Conservation (phyloP, 1,140 invertebrate species). For the Drosophila punjabiensis region DNA sequence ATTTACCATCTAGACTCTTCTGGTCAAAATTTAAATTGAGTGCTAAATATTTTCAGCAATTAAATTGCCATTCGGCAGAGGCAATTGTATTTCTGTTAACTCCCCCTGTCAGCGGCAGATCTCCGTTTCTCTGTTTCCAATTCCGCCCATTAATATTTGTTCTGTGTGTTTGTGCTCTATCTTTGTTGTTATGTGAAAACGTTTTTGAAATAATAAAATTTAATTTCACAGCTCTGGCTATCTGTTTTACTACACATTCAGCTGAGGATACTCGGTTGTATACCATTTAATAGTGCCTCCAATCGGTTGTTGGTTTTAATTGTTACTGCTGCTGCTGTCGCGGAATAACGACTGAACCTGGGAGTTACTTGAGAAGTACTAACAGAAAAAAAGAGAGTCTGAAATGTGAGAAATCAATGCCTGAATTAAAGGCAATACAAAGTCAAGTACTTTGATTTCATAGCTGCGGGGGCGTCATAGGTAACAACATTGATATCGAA, state of each 20-base stretch:
- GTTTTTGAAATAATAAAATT: constrained; percentile 61
- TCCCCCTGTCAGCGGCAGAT: constrained; percentile 35
- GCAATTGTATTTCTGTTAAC: constrained; percentile 19
- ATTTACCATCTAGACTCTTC: constrained; percentile 1
- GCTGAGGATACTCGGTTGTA: constrained; percentile 13
- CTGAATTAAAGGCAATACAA: constrained; percentile 37
- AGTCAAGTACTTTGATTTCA: constrained; percentile 44
- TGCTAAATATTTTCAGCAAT: constrained; percentile 39
- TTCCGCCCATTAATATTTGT: constrained; percentile 30
- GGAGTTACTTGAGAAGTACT: constrained; percentile 5
- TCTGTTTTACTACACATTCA: constrained; percentile 59
- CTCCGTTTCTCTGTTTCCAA: constrained; percentile 1
- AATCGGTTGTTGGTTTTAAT: constrained; percentile 73
- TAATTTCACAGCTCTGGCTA: constrained; percentile 67
- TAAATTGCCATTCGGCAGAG: constrained; percentile 35
- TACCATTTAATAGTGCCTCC: constrained; percentile 63
- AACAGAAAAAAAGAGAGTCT: constrained; percentile 27
- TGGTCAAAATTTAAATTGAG: constrained; percentile 21
- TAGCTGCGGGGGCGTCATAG: constrained; percentile 29
- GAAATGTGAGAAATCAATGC: constrained; percentile 72
- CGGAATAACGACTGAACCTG: constrained; percentile 55
- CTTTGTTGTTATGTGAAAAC: constrained; percentile 32
- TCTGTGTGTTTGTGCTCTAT: constrained; percentile 6
- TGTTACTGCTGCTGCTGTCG: constrained; percentile 59
- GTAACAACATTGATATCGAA: constrained; percentile 41